These are phyloP conservation scores for Drosophila watanabei DNA, from an alignment of 1,140 invertebrate genomes.

Conservation along the genomic window DNA sequence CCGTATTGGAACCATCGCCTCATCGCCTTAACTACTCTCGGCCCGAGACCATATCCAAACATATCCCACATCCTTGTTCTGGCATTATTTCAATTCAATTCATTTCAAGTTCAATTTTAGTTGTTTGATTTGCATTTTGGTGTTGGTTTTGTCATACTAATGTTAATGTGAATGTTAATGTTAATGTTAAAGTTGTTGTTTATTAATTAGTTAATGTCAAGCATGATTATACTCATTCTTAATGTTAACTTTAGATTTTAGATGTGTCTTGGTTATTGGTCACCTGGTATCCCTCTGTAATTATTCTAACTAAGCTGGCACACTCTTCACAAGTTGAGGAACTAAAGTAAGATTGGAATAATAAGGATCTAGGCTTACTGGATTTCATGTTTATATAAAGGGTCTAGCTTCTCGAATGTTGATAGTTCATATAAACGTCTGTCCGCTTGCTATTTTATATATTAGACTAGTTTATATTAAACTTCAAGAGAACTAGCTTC, in stretches of 20 bases:
- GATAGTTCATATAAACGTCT: background rate
- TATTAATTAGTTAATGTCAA: background rate
- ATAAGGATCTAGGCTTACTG: background rate
- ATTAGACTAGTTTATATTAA: background rate
- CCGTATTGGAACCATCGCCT: slow-evolving; percentile 4
- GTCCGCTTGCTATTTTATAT: background rate
- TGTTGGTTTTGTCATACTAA: background rate
- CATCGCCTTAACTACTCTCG: slow-evolving; percentile 20
- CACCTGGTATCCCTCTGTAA: background rate
- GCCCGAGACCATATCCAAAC: background rate
- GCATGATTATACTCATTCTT: background rate
- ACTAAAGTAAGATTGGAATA: background rate
- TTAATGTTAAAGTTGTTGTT: background rate
- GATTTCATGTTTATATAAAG: background rate
- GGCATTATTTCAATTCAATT: background rate
- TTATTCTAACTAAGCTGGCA: background rate
- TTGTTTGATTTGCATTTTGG: slow-evolving; percentile 6
- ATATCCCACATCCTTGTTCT: background rate
- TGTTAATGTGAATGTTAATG: background rate
- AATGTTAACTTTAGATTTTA: background rate
- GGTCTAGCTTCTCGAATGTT: background rate
- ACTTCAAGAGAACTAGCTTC: background rate
- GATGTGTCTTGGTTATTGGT: background rate
- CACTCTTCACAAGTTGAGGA: background rate
- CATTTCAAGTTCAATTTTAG: background rate